phyloP scores from a whole-genome alignment of 2,113 vertebrate species.

The Electrona antarctica region DNA sequence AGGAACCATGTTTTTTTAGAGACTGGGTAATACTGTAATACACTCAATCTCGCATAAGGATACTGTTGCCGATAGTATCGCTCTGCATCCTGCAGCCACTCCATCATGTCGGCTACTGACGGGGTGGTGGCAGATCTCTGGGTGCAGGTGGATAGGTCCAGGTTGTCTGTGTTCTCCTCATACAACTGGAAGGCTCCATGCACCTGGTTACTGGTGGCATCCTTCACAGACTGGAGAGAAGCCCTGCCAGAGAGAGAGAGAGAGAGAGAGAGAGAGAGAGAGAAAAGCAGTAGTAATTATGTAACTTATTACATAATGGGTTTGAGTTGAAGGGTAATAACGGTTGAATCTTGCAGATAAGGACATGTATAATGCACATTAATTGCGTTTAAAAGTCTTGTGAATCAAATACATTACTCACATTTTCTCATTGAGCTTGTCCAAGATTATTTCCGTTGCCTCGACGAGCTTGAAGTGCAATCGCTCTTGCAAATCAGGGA shows the following conservation, averaged over 20 bases:
- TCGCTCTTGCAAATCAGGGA: constrained; percentile 76
- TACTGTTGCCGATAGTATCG: constrained; percentile 85
- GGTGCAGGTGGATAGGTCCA: constrained; percentile 63
- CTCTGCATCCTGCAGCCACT: constrained; percentile 88
- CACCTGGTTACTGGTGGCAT: constrained; percentile 76
- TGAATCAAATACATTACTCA: constrained; percentile 63
- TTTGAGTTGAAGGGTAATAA: too few species aligned
- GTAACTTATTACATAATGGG: too few species aligned
- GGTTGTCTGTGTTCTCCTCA: constrained; percentile 63
- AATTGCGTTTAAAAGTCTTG: too few species aligned
- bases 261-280: too few species aligned
- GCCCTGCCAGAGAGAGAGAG: constrained; percentile 60
- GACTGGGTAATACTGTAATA: too few species aligned
- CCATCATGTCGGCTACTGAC: constrained; percentile 87
- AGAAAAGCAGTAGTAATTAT: too few species aligned
- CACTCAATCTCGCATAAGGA: constrained; percentile 67
- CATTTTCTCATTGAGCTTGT: constrained; percentile 79
- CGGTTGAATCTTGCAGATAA: too few species aligned
- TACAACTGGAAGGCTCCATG: constrained; percentile 74
- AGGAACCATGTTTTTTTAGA: too few species aligned
- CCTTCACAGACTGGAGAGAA: constrained; percentile 78
- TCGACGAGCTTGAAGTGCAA: constrained; percentile 80
- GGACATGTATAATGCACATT: too few species aligned
- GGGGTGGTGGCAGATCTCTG: constrained; percentile 76
- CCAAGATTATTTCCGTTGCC: constrained; percentile 78